Conservation (phyloP, 2,888 invertebrate genomes). For the Morpho helenor region DNA sequence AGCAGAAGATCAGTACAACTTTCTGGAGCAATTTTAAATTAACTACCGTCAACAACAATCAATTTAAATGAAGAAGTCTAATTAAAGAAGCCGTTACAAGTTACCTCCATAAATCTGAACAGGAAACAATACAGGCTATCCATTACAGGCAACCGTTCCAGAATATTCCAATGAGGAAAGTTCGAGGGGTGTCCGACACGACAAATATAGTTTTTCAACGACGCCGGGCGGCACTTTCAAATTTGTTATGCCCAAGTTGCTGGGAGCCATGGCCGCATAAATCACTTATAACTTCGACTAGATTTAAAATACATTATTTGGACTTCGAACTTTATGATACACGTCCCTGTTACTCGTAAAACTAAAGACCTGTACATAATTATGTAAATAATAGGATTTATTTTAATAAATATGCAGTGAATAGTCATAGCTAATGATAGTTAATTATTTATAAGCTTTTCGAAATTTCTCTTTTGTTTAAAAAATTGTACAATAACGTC, state of each 20-base stretch:
- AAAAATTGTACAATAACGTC: no score
- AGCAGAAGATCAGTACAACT: conserved; percentile 17
- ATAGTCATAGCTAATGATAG: no score
- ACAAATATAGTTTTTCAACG: conserved; percentile 74
- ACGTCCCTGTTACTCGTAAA: conserved; percentile 10
- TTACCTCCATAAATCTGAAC: conserved; percentile 77
- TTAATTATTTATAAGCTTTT: no score
- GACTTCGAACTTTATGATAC: conserved; percentile 19
- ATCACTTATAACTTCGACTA: conserved; percentile 40
- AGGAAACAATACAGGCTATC: conserved; percentile 73
- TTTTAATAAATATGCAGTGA: no score
- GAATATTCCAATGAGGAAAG: conserved; percentile 72
- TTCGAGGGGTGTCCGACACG: conserved; percentile 51
- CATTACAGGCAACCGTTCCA: conserved; percentile 67
- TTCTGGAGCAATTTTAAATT: conserved; percentile 43
- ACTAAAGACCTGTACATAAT: conserved; percentile 4
- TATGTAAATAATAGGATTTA: background rate
- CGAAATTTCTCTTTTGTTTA: no score
- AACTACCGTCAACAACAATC: conserved; percentile 70
- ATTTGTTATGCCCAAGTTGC: conserved; percentile 51
- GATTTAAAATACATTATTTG: conserved; percentile 25
- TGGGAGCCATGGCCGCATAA: conserved; percentile 44
- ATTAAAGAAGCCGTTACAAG: conserved; percentile 78
- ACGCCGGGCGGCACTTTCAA: conserved; percentile 48
- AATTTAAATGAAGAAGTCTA: conserved; percentile 75